Percentiles rank a stretch among this genome's conserved stretches.
These are phyloP conservation scores for Lacerta agilis DNA, from an alignment of 2,797 vertebrate genomes.

Conservation along the genomic window DNA sequence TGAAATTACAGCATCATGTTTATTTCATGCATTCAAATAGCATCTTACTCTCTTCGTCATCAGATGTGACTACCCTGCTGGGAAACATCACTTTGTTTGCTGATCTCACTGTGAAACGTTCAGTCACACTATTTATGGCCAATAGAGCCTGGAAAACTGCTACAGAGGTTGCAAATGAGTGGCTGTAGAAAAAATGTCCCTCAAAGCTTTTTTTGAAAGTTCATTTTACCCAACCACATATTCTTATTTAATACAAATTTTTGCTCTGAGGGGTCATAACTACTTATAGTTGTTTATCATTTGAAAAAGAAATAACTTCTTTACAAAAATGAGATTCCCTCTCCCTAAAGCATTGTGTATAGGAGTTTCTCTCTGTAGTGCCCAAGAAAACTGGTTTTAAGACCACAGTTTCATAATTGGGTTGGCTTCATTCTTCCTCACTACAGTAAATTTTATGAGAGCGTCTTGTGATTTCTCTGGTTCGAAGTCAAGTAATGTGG, in stretches of 20 bases:
- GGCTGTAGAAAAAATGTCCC: not conserved
- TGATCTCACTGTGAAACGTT: slow-evolving; percentile 64
- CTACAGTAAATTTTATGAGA: slow-evolving; percentile 38
- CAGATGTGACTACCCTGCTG: slow-evolving; percentile 69
- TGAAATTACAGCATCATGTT: slow-evolving; percentile 71
- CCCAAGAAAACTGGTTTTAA: slow-evolving; percentile 34
- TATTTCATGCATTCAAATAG: slow-evolving; percentile 75
- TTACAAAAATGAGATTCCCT: slow-evolving; percentile 1
- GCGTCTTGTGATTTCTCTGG: slow-evolving; percentile 3
- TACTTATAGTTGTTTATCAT: slow-evolving; percentile 9
- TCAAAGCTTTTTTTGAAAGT: slow-evolving; percentile 51
- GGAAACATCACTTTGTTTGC: slow-evolving; percentile 63
- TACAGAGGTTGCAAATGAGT: slow-evolving; percentile 48
- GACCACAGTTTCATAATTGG: slow-evolving; percentile 9
- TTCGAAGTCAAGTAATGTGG: slow-evolving; percentile 48
- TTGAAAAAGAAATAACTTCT: slow-evolving; percentile 37
- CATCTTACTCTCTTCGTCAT: slow-evolving; percentile 67
- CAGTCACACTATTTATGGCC: slow-evolving; percentile 57
- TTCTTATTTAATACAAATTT: slow-evolving; percentile 55
- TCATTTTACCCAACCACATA: slow-evolving; percentile 47
- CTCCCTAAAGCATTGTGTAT: not conserved
- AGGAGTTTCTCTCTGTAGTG: not conserved
- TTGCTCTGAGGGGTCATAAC: slow-evolving; percentile 25
- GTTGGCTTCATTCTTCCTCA: slow-evolving; percentile 20
- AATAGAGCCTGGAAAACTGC: slow-evolving; percentile 57